Evolutionary conservation across 2,113 vertebrate species (phyloP), one percentile per base, ranked within the genome.

Genomic region (Columba janthina): DNA sequence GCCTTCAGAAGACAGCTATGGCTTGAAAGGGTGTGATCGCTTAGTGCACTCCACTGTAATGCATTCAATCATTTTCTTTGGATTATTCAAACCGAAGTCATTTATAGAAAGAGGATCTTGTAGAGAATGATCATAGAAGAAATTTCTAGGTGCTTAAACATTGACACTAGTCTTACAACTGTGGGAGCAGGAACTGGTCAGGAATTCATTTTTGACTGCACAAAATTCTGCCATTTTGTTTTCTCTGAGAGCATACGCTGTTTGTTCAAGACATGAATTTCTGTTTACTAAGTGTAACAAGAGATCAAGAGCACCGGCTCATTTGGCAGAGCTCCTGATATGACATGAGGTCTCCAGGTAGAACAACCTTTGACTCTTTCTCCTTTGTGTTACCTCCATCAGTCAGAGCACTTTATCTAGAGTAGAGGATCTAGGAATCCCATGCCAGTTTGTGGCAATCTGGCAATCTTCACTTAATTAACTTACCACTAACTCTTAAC

Each of bases 381-480:
- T 92, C 58, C 20, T 70, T 22, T 51, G 25, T 42, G 18, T 53
- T 77, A 79, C 40, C n/a, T 78, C 91, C 28, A 66, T 54, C 32
- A 76, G 54, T 46, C 34, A 91, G 57, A 89, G 57, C 22, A 32
- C 46, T 90, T 78, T 64, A 60, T 74, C 53, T 42, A n/a, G 90
- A 87, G 60, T 92, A 88, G 46, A 51, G 57, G n/a, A 54, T 73
- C 40, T 85, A 36, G 11, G 29, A 69, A 92, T 95, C 75, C 76
- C 54, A 42, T 71, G 76, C 57, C 67, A 71, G 28, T 91, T 85
- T 83, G n/a, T 60, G 89, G 64, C 90, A 91, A 94, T 60, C 71
- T 95, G 83, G 78, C 46, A 81, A 79, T 89, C 80, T 78, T 64
- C 60, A 61, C 61, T 89, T 96, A 95, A 95, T 96, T 91, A 92